phyloP scores from a whole-genome alignment of 1,140 invertebrate genomes.

The Leptonema lineaticorne region DNA sequence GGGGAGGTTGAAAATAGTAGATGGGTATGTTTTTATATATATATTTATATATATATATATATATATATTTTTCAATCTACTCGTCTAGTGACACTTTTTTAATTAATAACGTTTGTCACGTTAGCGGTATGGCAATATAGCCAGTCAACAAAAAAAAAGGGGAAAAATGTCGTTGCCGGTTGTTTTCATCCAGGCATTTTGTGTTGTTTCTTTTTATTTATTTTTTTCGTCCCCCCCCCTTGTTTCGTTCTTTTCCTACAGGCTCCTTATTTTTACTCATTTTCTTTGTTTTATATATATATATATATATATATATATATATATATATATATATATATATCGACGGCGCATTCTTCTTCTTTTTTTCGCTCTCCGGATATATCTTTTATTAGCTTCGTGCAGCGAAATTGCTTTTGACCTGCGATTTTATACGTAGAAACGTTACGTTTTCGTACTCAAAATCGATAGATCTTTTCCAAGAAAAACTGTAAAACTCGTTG shows the following conservation, averaged over 20 bases:
- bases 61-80: too few relatives aligned
- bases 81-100: conserved; percentile 11
- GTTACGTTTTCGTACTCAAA: too few relatives aligned
- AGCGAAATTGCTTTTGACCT: conserved; percentile 19
- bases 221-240: background rate
- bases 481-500: background rate
- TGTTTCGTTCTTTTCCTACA: too few relatives aligned
- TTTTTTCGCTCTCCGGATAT: conserved; percentile 21
- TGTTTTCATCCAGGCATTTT: too few relatives aligned
- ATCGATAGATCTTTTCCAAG: too few relatives aligned
- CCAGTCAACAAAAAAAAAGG: conserved; percentile 22
- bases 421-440: background rate
- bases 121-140: conserved; percentile 31
- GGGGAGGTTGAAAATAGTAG: too few relatives aligned
- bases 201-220: conserved; percentile 7
- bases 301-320: too few relatives aligned
- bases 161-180: conserved; percentile 13
- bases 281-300: conserved; percentile 30
- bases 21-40: too few relatives aligned
- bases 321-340: too few relatives aligned
- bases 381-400: conserved; percentile 22
- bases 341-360: too few relatives aligned
- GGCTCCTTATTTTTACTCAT: too few relatives aligned
- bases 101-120: conserved; percentile 38
- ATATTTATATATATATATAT: too few relatives aligned